These are phyloP conservation scores for Alethe castanea DNA, from an alignment of 2,113 vertebrate species.

Conservation along the genomic window DNA sequence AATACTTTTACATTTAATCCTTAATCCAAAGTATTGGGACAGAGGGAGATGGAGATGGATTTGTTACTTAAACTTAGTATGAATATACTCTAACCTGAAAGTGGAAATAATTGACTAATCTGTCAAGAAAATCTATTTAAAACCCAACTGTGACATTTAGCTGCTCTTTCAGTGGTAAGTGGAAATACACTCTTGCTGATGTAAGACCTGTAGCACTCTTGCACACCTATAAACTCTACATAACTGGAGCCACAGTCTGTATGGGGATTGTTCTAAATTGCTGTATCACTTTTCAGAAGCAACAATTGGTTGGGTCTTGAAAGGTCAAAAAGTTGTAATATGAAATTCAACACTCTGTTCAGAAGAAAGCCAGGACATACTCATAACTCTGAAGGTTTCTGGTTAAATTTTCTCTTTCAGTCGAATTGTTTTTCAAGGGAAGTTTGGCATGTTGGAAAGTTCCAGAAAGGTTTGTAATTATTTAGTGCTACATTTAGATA, in stretches of 20 bases:
- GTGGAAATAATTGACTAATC: constrained; percentile 17
- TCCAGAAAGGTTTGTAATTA: neutral
- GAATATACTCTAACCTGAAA: neutral
- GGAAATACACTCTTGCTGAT: neutral
- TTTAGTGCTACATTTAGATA: neutral
- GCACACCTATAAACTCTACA: neutral
- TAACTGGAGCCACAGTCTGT: neutral
- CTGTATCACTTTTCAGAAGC: neutral
- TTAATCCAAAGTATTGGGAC: neutral
- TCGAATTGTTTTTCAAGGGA: neutral
- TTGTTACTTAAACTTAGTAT: neutral
- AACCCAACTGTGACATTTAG: constrained; percentile 2
- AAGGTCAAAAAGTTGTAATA: neutral
- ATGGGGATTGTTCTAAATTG: neutral
- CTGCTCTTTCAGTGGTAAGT: neutral
- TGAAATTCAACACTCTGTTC: neutral
- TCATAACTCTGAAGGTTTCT: neutral
- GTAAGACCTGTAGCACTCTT: neutral
- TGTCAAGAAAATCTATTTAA: constrained; percentile 17
- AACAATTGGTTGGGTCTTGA: neutral
- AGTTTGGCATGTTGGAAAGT: neutral
- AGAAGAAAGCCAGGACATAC: neutral
- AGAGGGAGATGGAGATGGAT: neutral
- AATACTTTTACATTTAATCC: neutral
- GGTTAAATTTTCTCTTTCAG: neutral